Base-by-base conservation (phyloP, 1,140 invertebrate species). In the Medauroidea extradentata region DNA sequence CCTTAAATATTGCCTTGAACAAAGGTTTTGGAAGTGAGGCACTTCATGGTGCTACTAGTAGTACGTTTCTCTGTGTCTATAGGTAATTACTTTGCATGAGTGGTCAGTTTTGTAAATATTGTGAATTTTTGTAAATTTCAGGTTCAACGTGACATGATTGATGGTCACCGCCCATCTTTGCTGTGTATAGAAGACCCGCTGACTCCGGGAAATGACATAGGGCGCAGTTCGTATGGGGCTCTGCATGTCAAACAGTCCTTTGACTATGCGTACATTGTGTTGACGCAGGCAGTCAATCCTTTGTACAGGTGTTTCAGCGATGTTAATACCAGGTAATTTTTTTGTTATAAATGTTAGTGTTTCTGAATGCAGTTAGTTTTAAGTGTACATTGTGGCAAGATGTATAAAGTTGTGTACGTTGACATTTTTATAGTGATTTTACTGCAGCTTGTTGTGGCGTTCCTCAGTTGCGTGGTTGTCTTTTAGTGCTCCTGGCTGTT, bases 131-230 rank as follows among this genome's bases (percentile, higher is more conserved):
- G 1, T 34, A 18, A 9, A 34, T 25, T 71, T 21, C 51, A 83
- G 81, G 73, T 93, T 73, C 89, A 94, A 72, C 85, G 85, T 71
- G 90, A 94, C 61, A 94, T 97, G 91, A 85, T 91, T 63, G 93
- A 94, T 78, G 93, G 93, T 2, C 90, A 96, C 75, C 79, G 94
- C 53, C 91, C 94, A 7, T 95, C 93, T 46, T 76, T 98, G 63
- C 76, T 99, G 25, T 98, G 94, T 73, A 98, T 99, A 65, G 94
- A 98, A 81, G 96, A 99, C 81, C 96, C 96, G n/a, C 78, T 99
- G 18, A 93, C 91, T 62, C 85, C 91, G 14, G 90, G 90, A 70
- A 98, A 97, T 75, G 94, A 97, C 74, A 96, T 97, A 73, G 96
- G 95, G n/a, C 85, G 94, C 61, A 95, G 93, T 76, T 97, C 94